A percentile compares a stretch with the other conserved stretches of the same genome.
Evolutionary conservation across 2,113 vertebrate species (phyloP).

Genomic region (Pachyramphus minor): DNA sequence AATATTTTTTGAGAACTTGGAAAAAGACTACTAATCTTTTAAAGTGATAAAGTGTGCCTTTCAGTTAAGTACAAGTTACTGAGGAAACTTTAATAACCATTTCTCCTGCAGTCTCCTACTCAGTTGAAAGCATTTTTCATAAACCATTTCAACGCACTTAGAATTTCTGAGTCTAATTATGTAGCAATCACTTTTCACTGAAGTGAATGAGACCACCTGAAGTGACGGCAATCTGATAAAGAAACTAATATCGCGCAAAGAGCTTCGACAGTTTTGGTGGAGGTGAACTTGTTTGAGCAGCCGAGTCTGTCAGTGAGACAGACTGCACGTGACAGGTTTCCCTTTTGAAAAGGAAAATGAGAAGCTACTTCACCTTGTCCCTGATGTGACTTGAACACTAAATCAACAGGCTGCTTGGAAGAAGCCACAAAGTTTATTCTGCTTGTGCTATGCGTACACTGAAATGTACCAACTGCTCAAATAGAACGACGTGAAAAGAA

Average conservation of each 20-base stretch:
- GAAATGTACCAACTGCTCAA: not conserved
- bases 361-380: not conserved
- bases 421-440: not conserved
- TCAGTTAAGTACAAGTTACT: not conserved
- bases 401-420: not conserved
- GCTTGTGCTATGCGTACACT: not conserved
- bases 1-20: not conserved
- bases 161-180: not conserved
- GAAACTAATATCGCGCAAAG: rapidly evolving
- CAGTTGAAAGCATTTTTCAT: not conserved
- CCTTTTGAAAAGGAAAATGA: not conserved
- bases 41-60: not conserved
- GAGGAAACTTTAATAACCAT: not conserved
- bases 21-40: not conserved
- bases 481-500: rapidly evolving
- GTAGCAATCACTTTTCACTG: not conserved
- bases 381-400: too few species aligned
- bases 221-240: not conserved
- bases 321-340: rapidly evolving
- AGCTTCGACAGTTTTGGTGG: not conserved
- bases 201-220: not conserved
- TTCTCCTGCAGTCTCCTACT: not conserved
- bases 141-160: not conserved
- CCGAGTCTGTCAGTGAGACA: rapidly evolving
- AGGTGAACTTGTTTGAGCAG: not conserved